A percentile compares a stretch with the other conserved stretches of the same genome.
phyloP scores from a whole-genome alignment of 2,888 invertebrate genomes.

The Leptogaster cylindrica region DNA sequence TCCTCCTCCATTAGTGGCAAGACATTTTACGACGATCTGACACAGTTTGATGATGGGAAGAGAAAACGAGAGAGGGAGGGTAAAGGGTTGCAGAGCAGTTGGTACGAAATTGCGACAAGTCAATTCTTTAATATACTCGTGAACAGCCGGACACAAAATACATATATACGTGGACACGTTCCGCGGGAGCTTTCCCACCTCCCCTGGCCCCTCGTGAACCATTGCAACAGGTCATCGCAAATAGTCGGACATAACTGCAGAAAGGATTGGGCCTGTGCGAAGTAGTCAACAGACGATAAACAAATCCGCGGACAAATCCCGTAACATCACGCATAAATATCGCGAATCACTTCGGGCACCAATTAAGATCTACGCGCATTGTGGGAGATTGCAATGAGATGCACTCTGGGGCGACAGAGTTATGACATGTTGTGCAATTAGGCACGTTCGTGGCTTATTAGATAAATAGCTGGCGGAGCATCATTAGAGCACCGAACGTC shows the following conservation, averaged over 20 bases:
- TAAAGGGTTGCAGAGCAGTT: background rate
- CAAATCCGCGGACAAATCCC: constrained; percentile 42
- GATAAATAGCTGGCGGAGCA: constrained; percentile 28
- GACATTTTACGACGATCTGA: too few relatives aligned
- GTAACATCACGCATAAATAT: constrained; percentile 30
- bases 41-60: constrained; percentile 26
- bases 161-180: constrained; percentile 21
- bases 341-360: constrained; percentile 11
- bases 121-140: constrained; percentile 34
- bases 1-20: constrained; percentile 44
- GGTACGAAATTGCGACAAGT: constrained; percentile 18
- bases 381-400: constrained; percentile 29
- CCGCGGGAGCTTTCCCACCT: too few relatives aligned
- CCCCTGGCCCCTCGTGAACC: too few relatives aligned
- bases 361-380: constrained; percentile 40
- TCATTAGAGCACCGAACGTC: constrained; percentile 28
- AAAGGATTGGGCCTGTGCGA: constrained; percentile 23
- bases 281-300: constrained; percentile 39
- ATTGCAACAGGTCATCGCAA: constrained; percentile 23
- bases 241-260: constrained; percentile 8
- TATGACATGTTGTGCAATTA: constrained; percentile 46
- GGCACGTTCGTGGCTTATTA: constrained; percentile 34
- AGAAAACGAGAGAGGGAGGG: background rate
- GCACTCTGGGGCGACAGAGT: constrained; percentile 36
- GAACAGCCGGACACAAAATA: constrained; percentile 18